Evolutionary conservation across 2,113 vertebrate species (phyloP).

Genomic region (Carettochelys insculpta): DNA sequence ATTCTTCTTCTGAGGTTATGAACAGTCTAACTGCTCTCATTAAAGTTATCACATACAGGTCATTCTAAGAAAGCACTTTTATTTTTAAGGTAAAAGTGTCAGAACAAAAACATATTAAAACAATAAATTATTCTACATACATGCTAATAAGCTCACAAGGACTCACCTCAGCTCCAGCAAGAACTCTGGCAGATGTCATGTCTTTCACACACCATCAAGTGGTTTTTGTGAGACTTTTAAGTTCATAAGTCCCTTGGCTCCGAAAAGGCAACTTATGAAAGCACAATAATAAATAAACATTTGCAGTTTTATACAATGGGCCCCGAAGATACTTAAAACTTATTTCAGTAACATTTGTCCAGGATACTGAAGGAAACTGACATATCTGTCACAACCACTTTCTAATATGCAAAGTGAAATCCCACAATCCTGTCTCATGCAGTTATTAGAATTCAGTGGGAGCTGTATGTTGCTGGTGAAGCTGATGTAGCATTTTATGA

Average conservation of each 20-base stretch:
- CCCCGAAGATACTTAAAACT: not conserved
- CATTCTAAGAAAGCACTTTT: not conserved
- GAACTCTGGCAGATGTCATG: not conserved
- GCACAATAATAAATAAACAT: not conserved
- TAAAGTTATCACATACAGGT: not conserved
- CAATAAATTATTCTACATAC: not conserved
- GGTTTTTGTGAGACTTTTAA: not conserved
- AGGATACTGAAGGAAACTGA: not conserved
- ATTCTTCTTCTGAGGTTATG: not conserved
- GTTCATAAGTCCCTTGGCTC: not conserved
- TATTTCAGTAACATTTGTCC: not conserved
- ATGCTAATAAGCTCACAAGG: not conserved
- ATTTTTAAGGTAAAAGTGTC: not conserved
- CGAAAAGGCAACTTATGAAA: not conserved
- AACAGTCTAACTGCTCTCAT: not conserved
- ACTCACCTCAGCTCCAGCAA: not conserved
- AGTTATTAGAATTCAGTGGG: not conserved
- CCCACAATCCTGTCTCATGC: not conserved
- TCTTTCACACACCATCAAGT: not conserved
- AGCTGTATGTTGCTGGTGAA: constrained; percentile 3
- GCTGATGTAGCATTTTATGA: constrained; percentile 13
- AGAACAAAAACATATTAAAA: not conserved
- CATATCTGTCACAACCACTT: not conserved
- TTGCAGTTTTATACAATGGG: not conserved
- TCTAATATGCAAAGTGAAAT: not conserved